phyloP scores from a whole-genome alignment of 1,140 invertebrate species.

The Gryon sp. region DNA sequence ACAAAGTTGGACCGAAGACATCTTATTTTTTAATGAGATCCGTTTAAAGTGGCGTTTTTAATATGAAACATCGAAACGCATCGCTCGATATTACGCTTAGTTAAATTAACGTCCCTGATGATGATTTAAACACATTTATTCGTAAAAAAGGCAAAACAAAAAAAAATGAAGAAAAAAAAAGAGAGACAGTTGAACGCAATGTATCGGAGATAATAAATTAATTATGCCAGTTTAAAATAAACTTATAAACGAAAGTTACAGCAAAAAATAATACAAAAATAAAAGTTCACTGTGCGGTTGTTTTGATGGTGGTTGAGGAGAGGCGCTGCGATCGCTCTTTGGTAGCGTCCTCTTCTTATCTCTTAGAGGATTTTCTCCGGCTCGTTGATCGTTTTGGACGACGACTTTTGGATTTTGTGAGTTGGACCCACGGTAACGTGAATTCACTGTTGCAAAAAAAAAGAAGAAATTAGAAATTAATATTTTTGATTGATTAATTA shows the following conservation, averaged over 20 bases:
- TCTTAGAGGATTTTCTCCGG: conserved; percentile 77
- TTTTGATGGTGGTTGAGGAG: no score
- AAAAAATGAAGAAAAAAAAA: background rate
- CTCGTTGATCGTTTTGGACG: conserved; percentile 75
- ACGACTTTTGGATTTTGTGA: conserved; percentile 71
- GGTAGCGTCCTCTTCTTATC: conserved; percentile 69
- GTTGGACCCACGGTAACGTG: conserved; percentile 79
- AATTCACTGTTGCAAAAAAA: conserved; percentile 78
- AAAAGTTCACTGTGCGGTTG: background rate
- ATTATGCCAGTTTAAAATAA: no score
- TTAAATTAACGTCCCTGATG: conserved; percentile 17
- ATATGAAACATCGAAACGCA: background rate
- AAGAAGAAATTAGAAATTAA: background rate
- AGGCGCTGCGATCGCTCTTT: conserved; percentile 16
- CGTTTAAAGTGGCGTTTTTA: conserved; percentile 7
- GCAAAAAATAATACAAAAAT: background rate
- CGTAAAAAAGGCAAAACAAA: no score
- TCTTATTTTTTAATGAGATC: conserved; percentile 43
- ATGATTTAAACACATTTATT: no score
- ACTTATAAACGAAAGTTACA: background rate
- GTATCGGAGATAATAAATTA: no score
- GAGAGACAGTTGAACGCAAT: no score
- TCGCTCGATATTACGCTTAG: background rate
- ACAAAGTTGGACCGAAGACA: background rate
- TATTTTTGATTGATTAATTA: background rate